Conservation (phyloP, 1,140 invertebrate genomes). For the Drosophila navojoa region DNA sequence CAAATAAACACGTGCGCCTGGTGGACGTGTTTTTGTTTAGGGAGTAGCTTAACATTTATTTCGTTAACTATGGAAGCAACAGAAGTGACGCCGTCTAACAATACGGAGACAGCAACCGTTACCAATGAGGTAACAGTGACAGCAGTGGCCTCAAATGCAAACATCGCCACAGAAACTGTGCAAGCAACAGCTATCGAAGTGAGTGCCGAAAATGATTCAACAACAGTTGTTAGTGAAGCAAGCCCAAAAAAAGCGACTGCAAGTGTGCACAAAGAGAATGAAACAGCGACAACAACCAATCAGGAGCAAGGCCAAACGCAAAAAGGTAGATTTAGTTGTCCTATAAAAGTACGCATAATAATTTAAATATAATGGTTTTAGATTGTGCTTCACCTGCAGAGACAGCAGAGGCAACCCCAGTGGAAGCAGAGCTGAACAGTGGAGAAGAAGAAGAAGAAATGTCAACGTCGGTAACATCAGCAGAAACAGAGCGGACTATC, state of each 20-base stretch:
- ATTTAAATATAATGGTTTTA: no score
- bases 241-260: background rate
- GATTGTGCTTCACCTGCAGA: no score
- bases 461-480: background rate
- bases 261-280: background rate
- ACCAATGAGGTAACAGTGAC: no score
- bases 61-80: conserved; percentile 20
- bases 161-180: background rate
- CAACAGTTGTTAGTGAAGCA: background rate
- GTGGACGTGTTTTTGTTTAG: conserved; percentile 7
- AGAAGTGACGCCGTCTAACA: background rate
- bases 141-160: background rate
- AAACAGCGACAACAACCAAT: background rate
- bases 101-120: no score
- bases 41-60: background rate
- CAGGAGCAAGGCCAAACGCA: background rate
- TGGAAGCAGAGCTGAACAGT: background rate
- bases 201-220: conserved; percentile 2
- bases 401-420: background rate
- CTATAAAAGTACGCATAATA: background rate
- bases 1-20: conserved; percentile 35
- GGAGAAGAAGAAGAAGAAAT: background rate
- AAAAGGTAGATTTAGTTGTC: conserved; percentile 3
- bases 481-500: background rate
- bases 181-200: background rate